These are phyloP conservation scores for Phytoseiulus persimilis DNA, from an alignment of 2,888 invertebrate genomes.

Conservation along the genomic window DNA sequence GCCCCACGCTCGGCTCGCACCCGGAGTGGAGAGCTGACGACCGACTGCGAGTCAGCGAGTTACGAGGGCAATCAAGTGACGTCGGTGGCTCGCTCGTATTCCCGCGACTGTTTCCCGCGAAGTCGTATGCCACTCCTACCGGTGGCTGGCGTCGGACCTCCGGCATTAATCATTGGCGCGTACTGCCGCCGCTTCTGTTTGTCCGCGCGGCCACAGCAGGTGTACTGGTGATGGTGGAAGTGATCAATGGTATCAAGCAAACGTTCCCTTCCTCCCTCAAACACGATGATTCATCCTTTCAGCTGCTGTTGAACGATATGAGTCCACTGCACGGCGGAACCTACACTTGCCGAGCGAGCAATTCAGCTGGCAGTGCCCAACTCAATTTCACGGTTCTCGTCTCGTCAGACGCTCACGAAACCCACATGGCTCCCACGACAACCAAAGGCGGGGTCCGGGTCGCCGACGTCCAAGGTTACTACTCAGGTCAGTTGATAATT, in stretches of 20 bases:
- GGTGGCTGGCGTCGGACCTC: too few relatives aligned
- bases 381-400: slow-evolving; percentile 29
- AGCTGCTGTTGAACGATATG: slow-evolving; percentile 15
- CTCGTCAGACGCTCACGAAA: slow-evolving; percentile 19
- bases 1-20: not conserved
- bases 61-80: too few relatives aligned
- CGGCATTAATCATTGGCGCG: too few relatives aligned
- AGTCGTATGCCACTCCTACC: too few relatives aligned
- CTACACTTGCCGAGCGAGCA: slow-evolving; percentile 26
- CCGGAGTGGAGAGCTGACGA: not conserved
- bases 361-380: slow-evolving; percentile 6
- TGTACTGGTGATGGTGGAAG: not conserved
- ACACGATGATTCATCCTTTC: not conserved
- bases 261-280: too few relatives aligned
- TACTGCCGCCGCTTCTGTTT: too few relatives aligned
- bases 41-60: too few relatives aligned
- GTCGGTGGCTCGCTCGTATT: too few relatives aligned
- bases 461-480: slow-evolving; percentile 27
- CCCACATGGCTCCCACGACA: slow-evolving; percentile 34
- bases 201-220: not conserved
- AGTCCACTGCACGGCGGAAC: slow-evolving; percentile 23
- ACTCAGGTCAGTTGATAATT: not conserved
- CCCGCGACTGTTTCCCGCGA: too few relatives aligned
- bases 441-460: slow-evolving; percentile 34
- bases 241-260: too few relatives aligned